A percentile compares a stretch with the other conserved stretches of the same genome.
Conservation (phyloP, 2,113 vertebrate genomes). For the Falco punctatus region DNA sequence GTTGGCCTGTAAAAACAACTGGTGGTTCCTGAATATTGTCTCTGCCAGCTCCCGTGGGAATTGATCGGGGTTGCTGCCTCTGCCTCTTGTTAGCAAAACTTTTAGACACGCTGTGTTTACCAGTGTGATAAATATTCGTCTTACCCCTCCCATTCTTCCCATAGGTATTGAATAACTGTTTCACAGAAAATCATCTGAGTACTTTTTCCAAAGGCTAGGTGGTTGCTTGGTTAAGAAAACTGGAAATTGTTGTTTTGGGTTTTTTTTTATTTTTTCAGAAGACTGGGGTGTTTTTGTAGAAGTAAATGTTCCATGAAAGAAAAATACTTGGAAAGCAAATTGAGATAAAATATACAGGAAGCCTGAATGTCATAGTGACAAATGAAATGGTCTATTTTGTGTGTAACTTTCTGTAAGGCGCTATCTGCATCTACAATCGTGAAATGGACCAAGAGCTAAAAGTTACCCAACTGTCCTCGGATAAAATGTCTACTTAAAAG, state of each 20-base stretch:
- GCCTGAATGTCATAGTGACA: not conserved
- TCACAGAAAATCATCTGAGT: not conserved
- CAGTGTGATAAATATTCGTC: not conserved
- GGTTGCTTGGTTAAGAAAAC: not conserved
- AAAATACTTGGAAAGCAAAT: conserved; percentile 31
- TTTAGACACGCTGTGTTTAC: not conserved
- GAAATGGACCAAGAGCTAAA: not conserved
- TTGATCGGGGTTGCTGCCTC: not conserved
- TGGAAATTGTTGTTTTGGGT: not conserved
- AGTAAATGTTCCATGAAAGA: conserved; percentile 19
- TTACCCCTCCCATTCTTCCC: not conserved
- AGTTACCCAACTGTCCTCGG: not conserved
- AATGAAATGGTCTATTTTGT: not conserved
- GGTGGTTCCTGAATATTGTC: not conserved
- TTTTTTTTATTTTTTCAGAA: not conserved
- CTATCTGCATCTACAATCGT: not conserved
- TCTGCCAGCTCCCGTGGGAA: not conserved
- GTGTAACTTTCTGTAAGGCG: not conserved
- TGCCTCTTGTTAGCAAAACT: not conserved
- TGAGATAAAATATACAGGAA: conserved; percentile 21
- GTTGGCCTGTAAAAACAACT: not conserved
- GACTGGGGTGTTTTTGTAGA: not conserved
- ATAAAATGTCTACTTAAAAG: not conserved
- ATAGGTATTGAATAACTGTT: not conserved
- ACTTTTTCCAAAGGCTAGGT: not conserved